Base-by-base conservation (phyloP, 2,888 invertebrate species). In the Nebria brevicollis region DNA sequence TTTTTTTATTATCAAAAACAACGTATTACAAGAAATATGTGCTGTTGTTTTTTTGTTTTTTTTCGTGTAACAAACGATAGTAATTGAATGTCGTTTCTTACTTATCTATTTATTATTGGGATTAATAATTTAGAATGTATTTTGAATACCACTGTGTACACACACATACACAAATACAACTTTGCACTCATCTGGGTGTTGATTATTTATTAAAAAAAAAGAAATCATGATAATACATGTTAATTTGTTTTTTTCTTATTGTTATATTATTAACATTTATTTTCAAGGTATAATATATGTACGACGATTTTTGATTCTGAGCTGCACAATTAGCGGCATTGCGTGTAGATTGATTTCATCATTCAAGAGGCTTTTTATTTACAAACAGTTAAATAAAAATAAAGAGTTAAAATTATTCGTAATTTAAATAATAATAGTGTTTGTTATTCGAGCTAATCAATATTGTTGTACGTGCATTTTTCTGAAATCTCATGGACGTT, bases 281-380 rank as follows among this genome's bases (percentile, higher is more conserved):
- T 85, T 86, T 87, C 85, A 85, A 86, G 85, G 86, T 88, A 89
- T 88, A 88, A 88, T 66, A 72, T 64, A 70, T 75, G 75, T 75
- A 80, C 75, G 80, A 80, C 75, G 75, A 81, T 76, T 26, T 26
- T 76, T 81, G 81, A 81, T 81, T 81, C 81, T 81, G 81, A 77
- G 81, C 81, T 81, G 81, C 81, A 88, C 87, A 11, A 25, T 88
- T 88, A 88, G 88, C 87, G 87, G 87, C 86, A 85, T 85, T 85
- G 85, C 84, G 84, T 87, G 88, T 88, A 87, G 86, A 88, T 89
- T 88, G 88, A 88, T 88, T 88, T 88, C 89, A 88, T 86, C 87
- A 88, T 89, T 89, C 87, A 85, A 84, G 86, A 85, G 86, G 84
- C 82, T 79, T 78, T 79, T 77, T 77, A 66, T 76, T 76, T 76